Evolutionary conservation across 2,888 invertebrate genomes (phyloP).

Genomic region (Drosophila setosimentum): DNA sequence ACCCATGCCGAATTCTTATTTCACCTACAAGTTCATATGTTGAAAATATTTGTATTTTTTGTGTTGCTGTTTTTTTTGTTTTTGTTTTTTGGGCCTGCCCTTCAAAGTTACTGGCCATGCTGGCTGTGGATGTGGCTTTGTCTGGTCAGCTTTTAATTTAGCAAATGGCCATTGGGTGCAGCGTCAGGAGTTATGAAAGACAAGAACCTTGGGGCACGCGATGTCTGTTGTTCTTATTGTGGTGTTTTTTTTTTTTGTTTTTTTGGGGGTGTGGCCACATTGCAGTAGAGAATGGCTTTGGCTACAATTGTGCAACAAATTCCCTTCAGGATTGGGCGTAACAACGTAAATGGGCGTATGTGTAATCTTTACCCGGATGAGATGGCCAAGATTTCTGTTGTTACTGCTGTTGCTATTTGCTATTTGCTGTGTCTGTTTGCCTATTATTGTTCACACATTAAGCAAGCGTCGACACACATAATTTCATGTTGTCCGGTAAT

Average conservation of each 20-base stretch:
- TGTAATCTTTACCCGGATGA: slow-evolving; percentile 72
- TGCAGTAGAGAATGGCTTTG: slow-evolving; percentile 20
- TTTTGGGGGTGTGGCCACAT: slow-evolving; percentile 51
- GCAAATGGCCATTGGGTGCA: slow-evolving; percentile 58
- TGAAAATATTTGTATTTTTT: slow-evolving; percentile 22
- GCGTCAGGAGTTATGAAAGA: slow-evolving; percentile 56
- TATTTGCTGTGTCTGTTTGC: slow-evolving; percentile 18
- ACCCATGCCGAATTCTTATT: not conserved
- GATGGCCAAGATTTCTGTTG: slow-evolving; percentile 37
- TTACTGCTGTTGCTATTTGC: slow-evolving; percentile 7
- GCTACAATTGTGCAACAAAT: slow-evolving; percentile 31
- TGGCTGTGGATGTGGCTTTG: slow-evolving; percentile 10
- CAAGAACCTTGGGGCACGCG: slow-evolving; percentile 57
- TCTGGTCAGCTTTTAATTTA: slow-evolving; percentile 48
- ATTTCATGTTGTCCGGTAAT: slow-evolving; percentile 78
- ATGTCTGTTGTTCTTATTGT: slow-evolving; percentile 26
- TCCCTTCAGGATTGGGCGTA: slow-evolving; percentile 42
- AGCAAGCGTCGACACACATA: slow-evolving; percentile 75
- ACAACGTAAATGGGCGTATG: slow-evolving; percentile 64
- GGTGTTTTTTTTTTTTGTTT: slow-evolving; percentile 25
- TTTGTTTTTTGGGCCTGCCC: slow-evolving; percentile 38
- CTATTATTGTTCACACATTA: slow-evolving; percentile 69
- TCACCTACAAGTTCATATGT: not conserved
- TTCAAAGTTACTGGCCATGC: slow-evolving; percentile 49
- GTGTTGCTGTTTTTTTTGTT: not conserved